Conservation (phyloP, 2,888 invertebrate genomes). For the Andrena chrysosceles region DNA sequence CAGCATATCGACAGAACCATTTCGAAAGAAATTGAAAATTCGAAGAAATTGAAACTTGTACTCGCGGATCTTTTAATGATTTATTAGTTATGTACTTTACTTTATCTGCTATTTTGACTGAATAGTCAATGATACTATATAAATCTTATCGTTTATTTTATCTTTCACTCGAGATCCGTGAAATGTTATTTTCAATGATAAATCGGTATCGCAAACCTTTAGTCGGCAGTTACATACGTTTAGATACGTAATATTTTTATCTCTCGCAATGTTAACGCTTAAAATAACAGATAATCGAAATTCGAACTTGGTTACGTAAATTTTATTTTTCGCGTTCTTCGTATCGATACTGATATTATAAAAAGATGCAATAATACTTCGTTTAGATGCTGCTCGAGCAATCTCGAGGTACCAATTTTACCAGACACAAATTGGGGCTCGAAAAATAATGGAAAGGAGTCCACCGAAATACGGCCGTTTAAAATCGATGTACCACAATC, state of each 20-base stretch:
- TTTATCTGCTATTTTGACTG: neutral
- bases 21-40: too few relatives aligned
- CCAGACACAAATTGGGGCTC: slow-evolving; percentile 88
- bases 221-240: neutral
- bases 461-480: slow-evolving; percentile 87
- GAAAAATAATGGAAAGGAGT: slow-evolving; percentile 82
- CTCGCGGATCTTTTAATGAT: neutral
- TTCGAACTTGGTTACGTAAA: neutral
- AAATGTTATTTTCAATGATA: neutral
- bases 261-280: neutral
- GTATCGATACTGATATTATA: too few relatives aligned
- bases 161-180: neutral
- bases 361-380: neutral
- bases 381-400: neutral
- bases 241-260: neutral
- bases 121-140: too few relatives aligned
- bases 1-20: too few relatives aligned
- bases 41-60: too few relatives aligned
- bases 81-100: neutral
- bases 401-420: slow-evolving; percentile 67
- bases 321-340: neutral
- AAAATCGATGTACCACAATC: slow-evolving; percentile 87
- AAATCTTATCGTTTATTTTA: slow-evolving; percentile 17
- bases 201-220: neutral
- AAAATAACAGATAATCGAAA: too few relatives aligned